Percentiles rank a stretch among this genome's conserved stretches.
These are phyloP conservation scores for Cephus cinctus DNA, from an alignment of 1,140 invertebrate genomes.

Conservation along the genomic window DNA sequence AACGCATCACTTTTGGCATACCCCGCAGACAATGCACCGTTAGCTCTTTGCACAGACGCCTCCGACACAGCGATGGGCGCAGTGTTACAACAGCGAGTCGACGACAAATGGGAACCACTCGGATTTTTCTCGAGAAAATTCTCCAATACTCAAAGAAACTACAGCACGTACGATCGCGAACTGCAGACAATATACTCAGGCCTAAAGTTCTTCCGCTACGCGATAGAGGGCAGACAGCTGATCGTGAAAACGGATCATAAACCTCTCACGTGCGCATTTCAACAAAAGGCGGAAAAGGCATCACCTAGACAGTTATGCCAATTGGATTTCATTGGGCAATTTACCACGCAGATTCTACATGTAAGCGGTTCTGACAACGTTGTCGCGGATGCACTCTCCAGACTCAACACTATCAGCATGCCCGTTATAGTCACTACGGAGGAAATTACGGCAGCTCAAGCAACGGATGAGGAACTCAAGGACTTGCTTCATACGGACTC, in stretches of 20 bases:
- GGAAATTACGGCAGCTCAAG: slow-evolving; percentile 19
- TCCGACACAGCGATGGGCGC: slow-evolving; percentile 30
- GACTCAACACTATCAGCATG: slow-evolving; percentile 19
- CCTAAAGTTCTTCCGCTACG: slow-evolving; percentile 45
- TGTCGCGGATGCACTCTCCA: slow-evolving; percentile 29
- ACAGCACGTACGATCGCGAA: slow-evolving; percentile 48
- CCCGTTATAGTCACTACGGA: slow-evolving; percentile 13
- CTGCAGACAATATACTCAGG: slow-evolving; percentile 49
- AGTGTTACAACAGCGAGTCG: slow-evolving; percentile 23
- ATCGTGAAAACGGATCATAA: slow-evolving; percentile 46
- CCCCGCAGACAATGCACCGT: not conserved
- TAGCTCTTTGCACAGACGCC: slow-evolving; percentile 22
- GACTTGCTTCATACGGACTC: not conserved
- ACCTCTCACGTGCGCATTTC: slow-evolving; percentile 36
- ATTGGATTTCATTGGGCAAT: slow-evolving; percentile 41
- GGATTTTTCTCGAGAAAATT: slow-evolving; percentile 43
- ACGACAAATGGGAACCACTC: slow-evolving; percentile 28
- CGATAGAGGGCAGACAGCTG: slow-evolving; percentile 45
- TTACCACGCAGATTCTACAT: slow-evolving; percentile 38
- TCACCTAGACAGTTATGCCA: slow-evolving; percentile 28
- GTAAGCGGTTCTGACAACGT: slow-evolving; percentile 37
- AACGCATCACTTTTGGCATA: slow-evolving; percentile 10
- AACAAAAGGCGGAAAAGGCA: slow-evolving; percentile 27
- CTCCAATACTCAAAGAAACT: slow-evolving; percentile 31
- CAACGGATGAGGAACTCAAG: slow-evolving; percentile 22